Base-by-base conservation (phyloP, 2,113 vertebrate species). In the Sinocyclocheilus anophthalmus region DNA sequence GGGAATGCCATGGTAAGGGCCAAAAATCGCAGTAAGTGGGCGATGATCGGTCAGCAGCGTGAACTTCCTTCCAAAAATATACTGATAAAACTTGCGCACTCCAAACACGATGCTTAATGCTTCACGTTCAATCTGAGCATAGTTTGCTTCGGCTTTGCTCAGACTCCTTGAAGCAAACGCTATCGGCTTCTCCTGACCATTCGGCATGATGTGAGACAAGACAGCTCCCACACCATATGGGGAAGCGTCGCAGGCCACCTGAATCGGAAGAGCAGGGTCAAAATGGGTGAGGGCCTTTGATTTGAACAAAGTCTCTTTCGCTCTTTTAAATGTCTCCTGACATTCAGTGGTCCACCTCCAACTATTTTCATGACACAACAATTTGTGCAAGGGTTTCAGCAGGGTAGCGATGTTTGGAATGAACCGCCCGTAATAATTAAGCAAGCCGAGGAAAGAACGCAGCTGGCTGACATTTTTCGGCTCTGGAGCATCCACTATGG, bases 311-410 rank as follows among this genome's bases (percentile, higher is more conserved):
- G 72, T 45, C 72, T 76, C 72, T 20, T 76, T 76, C 7, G 39
- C 72, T 76, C 22, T 48, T 48, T 45, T 22, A 18, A 76, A 76
- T n/a, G 72, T 33, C 42, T 76, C 72, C 37, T 76, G 39, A 45
- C 72, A 76, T 76, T 76, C 72, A n/a, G 45, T 9, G 20, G 45
- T 76, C 42, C 73, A 76, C 73, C 48, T 50, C 20, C 13, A 76
- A 24, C 22, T 11, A 53, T 80, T 85, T 16, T 67, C 76, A 37
- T 85, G 20, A 79, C 82, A 65, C 22, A 87, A 57, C 78, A 87
- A 55, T 26, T 67, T 50, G 57, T 87, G 86, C 88, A 91, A 86
- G 89, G 80, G 63, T 82, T 82, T 82, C 65, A 92, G 90, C 57
- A 82, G 88, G 9, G 83, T 61, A 26, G 83, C 55, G 7, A 85